phyloP scores from a whole-genome alignment of 2,113 vertebrate species.

The Gambusia affinis region DNA sequence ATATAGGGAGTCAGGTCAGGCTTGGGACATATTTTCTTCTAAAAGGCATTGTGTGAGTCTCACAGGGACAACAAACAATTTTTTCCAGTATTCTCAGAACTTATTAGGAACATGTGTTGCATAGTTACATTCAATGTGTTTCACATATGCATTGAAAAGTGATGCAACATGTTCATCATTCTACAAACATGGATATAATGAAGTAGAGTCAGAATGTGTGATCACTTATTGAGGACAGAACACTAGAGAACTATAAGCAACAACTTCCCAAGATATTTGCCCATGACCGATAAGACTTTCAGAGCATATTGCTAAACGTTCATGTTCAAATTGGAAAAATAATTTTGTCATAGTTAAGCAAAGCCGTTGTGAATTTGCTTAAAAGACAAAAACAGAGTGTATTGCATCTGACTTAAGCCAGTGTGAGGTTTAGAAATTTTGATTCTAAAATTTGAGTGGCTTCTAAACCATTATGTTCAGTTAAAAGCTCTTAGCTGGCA shows the following conservation, averaged over 20 bases:
- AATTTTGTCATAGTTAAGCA: neutral
- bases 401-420: too few species aligned
- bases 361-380: too few species aligned
- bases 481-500: too few species aligned
- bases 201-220: constrained; percentile 34
- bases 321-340: neutral
- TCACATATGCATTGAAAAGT: constrained; percentile 40
- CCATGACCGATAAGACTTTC: constrained; percentile 12
- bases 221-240: constrained; percentile 33
- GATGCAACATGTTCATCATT: constrained; percentile 32
- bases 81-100: constrained; percentile 29
- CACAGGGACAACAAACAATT: constrained; percentile 23
- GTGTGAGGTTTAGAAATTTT: too few species aligned
- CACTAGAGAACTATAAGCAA: constrained; percentile 16
- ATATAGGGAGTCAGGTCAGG: too few species aligned
- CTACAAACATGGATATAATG: constrained; percentile 27
- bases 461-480: too few species aligned
- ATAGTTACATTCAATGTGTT: constrained; percentile 30
- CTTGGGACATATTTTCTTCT: too few species aligned
- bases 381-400: too few species aligned
- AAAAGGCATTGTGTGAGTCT: constrained; percentile 29
- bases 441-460: too few species aligned
- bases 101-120: constrained; percentile 32
- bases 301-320: constrained; percentile 2
- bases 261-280: constrained; percentile 15